Conservation (phyloP, 2,888 invertebrate species). For the Carterocephalus palaemon region DNA sequence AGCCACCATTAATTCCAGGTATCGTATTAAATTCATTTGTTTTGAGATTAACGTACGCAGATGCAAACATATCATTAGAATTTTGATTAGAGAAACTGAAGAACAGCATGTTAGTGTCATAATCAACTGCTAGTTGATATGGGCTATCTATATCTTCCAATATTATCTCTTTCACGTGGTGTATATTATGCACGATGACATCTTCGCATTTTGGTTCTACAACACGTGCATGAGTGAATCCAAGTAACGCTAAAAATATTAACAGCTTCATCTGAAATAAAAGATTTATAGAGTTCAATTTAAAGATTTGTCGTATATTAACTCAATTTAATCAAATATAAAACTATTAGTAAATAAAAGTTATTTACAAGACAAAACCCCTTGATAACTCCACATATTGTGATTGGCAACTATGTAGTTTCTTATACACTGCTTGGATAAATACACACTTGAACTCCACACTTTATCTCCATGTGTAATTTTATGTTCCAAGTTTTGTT, state of each 20-base stretch:
- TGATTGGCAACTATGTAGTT: too few relatives aligned
- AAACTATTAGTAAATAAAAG: too few relatives aligned
- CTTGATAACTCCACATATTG: too few relatives aligned
- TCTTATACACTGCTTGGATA: too few relatives aligned
- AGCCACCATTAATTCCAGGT: conserved; percentile 46
- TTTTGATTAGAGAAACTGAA: conserved; percentile 45
- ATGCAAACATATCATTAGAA: conserved; percentile 37
- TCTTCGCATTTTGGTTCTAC: conserved; percentile 34
- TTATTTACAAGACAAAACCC: too few relatives aligned
- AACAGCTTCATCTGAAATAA: conserved; percentile 33
- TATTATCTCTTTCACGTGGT: conserved; percentile 40
- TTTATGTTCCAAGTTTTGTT: too few relatives aligned
- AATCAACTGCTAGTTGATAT: conserved; percentile 57
- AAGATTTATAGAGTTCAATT: too few relatives aligned
- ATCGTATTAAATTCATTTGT: conserved; percentile 44
- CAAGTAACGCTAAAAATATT: conserved; percentile 24
- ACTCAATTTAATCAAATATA: too few relatives aligned
- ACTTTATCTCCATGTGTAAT: too few relatives aligned
- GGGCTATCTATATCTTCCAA: conserved; percentile 41
- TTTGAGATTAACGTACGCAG: conserved; percentile 50
- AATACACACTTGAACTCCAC: too few relatives aligned
- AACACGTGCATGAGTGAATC: conserved; percentile 24
- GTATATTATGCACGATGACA: conserved; percentile 32
- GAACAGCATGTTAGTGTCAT: conserved; percentile 53
- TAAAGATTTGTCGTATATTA: too few relatives aligned